Evolutionary conservation across 2,113 vertebrate genomes (phyloP), one percentile per base, ranked within the genome.

Genomic region (Aegithalos caudatus): DNA sequence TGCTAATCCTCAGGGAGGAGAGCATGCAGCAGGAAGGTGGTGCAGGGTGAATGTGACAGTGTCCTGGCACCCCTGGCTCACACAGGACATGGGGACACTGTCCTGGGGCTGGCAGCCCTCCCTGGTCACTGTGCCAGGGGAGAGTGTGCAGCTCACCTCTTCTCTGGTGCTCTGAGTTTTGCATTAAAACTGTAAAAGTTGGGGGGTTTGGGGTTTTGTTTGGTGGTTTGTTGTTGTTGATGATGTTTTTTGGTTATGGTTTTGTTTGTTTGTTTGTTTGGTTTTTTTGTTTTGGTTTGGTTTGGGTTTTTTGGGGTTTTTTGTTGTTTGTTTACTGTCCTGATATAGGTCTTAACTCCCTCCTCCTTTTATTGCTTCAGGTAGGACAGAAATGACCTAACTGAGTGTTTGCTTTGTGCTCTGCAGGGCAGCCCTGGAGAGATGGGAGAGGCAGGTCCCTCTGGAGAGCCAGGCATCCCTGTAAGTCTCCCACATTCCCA

Each of bases 401-500:
- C 5, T 6, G 15, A 88, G 14, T 7, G 9, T 89, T 53, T 78
- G 28, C 28, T 56, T 64, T 58, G 50, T 37, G 25, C 71, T 42
- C 64, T 64, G 17, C 94, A 99, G 99, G 99, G 99, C 88, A 97
- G 97, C 84, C 61, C 96, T 44, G 99, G 99, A 71, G 98, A 99
- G 92, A 61, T 96, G 94, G 99, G 99, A 37, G 99, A 99, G 90
- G 97, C 98, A 0, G 99, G 99, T 74, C 99, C 99, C 56, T 99
- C 99, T 33, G 99, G 99, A 98, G 99, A 99, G 97, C 99, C 99
- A 82, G 99, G 99, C 96, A 98, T 99, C 97, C 99, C 99, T 90
- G 99, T 99, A 98, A 97, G 99, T 99, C 98, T 97, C 97, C 95
- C 96, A 78, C 86, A 47, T 40, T 86, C 7, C 20, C 29, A 1